A percentile compares a stretch with the other conserved stretches of the same genome.
phyloP scores from a whole-genome alignment of 2,113 vertebrate species.

The Puntigrus tetrazona region DNA sequence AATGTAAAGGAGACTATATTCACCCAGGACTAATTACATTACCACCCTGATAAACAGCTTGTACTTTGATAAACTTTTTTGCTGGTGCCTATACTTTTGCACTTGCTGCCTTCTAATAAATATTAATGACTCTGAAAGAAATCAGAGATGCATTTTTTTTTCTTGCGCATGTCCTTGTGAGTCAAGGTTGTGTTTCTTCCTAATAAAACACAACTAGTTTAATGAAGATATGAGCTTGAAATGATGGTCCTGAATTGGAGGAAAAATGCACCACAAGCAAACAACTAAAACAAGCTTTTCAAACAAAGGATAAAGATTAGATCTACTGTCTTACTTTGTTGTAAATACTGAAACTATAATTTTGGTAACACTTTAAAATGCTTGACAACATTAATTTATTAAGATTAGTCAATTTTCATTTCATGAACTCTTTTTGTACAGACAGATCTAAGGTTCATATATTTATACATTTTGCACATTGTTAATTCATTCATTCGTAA shows the following conservation, averaged over 20 bases:
- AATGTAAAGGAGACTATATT: constrained; percentile 45
- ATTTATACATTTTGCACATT: neutral
- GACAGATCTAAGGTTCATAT: neutral
- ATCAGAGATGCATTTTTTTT: constrained; percentile 37
- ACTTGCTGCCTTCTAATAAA: constrained; percentile 51
- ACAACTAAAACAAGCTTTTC: neutral
- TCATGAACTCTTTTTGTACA: neutral
- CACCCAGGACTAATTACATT: constrained; percentile 56
- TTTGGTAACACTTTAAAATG: neutral
- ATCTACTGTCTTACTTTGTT: neutral
- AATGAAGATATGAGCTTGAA: constrained; percentile 49
- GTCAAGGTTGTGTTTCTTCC: constrained; percentile 57
- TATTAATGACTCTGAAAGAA: constrained; percentile 58
- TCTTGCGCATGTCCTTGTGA: constrained; percentile 45
- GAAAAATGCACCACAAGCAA: neutral
- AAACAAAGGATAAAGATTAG: neutral
- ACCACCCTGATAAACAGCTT: constrained; percentile 53
- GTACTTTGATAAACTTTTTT: constrained; percentile 56
- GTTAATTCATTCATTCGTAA: neutral
- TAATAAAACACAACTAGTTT: constrained; percentile 45
- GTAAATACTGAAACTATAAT: neutral
- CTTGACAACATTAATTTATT: neutral
- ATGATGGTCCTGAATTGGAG: neutral
- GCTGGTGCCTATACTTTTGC: constrained; percentile 53
- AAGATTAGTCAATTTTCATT: neutral